Base-by-base conservation (phyloP, 2,113 vertebrate species). In the Cochlearius cochlearius region DNA sequence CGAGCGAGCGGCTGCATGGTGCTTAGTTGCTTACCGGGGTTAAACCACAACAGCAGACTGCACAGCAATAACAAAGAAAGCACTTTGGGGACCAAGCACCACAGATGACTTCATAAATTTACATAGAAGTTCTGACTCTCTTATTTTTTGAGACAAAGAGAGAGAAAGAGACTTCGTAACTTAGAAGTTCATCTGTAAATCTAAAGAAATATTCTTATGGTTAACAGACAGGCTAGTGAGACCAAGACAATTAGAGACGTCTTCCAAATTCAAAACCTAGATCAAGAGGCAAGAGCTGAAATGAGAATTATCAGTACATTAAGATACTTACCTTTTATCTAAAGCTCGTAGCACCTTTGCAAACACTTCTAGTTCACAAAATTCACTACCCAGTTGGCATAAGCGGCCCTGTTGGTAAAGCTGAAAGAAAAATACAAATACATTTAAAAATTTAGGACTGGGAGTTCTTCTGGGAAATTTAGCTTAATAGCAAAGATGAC, bases 351-450 rank as follows among this genome's bases (percentile, higher is more conserved):
- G 98, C 85, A 99, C 99, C 98, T 99, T 99, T 72, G 99, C 99
- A 98, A 99, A 99, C 97, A 99, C 99, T 98, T 99, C 99, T 98
- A 99, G 98, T 97, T 99, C 99, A 98, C 99, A 99, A 96, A 99
- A 99, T 98, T 99, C 99, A 94, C 99, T 99, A 79, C 99, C 99
- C 95, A 99, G 98, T 97, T 99, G 99, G 98, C 99, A 99, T 76
- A 99, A 98, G 30, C 99, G 98, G 86, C 99, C 99, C 98, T 99
- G 99, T 94, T 99, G 99, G 97, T 99, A 99, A 97, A 99, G 99
- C 99, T 99, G 98, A 64, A 96, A 98, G 67, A 59, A 86, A 58
- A 90, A 87, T 6, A 55, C 0, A 29, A 74, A 23, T 78, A 55
- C 3, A 72, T 17, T 55, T 50, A 30, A 25, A 32, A 36, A 53